Base-by-base conservation (phyloP, 2,888 invertebrate genomes). In the Choreutis nemorana region DNA sequence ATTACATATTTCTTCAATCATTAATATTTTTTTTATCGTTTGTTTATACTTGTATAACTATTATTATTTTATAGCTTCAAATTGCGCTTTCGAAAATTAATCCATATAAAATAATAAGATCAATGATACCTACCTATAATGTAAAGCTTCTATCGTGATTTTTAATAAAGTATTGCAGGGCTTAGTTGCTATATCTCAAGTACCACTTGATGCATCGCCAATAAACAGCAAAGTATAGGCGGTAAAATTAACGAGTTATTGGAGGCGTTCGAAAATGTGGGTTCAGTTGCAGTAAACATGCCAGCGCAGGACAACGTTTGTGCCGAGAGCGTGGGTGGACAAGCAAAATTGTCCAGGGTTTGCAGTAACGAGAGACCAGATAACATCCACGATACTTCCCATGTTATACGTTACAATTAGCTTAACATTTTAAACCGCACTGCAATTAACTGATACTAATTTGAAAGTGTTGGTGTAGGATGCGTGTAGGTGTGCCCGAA, bases 401-500 rank as follows among this genome's bases (percentile, higher is more conserved):
- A 37, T 35, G 32, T 41, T 37, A 40, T 38, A 48, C 36, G 44
- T 50, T 45, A 48, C 45, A 51, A 51, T 51, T 50, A 51, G 7
- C 10, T 31, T 32, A 15, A 39, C 38, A 39, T 42, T 39, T 46
- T 42, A 38, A 45, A 40, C 40, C 39, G 39, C 45, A 50, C 40
- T 34, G 35, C 41, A 36, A 47, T 49, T 41, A 46, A 36, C 36
- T 30, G 38, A 35, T 44, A 45, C 39, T 45, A 55, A 58, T n/a
- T n/a, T 57, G 43, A 52, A 45, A 44, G 41, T 35, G 23, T 24
- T 8, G 11, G 38, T 33, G 50, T 67, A 55, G 64, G 65, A 31
- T 34, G 54, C 41, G 50, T 50, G 71, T 68, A 60, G 68, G 67
- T 56, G 67, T 58, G 39, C 40, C 37, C 26, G 46, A 55, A 61